These are phyloP conservation scores for Operophtera brumata DNA, from an alignment of 2,888 invertebrate genomes.

Conservation along the genomic window DNA sequence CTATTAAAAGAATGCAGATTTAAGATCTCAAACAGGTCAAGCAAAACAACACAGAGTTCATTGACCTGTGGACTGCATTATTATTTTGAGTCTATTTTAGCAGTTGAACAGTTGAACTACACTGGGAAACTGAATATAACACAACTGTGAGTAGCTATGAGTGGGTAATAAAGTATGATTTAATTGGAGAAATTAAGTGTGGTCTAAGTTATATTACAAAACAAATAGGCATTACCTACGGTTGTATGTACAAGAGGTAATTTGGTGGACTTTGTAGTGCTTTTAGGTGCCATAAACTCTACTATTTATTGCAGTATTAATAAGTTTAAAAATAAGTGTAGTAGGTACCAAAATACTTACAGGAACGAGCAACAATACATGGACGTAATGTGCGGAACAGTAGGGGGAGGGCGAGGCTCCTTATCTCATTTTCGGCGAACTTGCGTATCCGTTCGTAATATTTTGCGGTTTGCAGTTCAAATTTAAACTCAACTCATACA, in stretches of 20 bases:
- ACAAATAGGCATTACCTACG: not conserved
- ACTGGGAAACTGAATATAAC: not conserved
- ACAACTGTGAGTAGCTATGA: not conserved
- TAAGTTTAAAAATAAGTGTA: not conserved
- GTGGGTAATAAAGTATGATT: not conserved
- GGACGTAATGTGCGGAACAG: conserved; percentile 62
- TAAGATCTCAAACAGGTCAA: conserved; percentile 6
- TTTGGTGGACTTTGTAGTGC: not conserved
- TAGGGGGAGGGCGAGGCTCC: conserved; percentile 40
- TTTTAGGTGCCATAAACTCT: not conserved
- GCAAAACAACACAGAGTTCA: conserved; percentile 25
- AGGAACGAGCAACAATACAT: conserved; percentile 81
- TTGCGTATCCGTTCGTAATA: not conserved
- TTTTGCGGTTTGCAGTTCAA: conserved; percentile 43
- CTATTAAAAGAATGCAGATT: not conserved
- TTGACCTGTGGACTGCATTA: conserved; percentile 17
- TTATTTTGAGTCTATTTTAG: conserved; percentile 10
- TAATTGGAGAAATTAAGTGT: not conserved
- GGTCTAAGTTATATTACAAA: not conserved
- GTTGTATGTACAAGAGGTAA: too few species aligned
- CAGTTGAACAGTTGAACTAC: not conserved
- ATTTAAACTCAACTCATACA: conserved; percentile 40
- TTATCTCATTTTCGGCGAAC: conserved; percentile 49
- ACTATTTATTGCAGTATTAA: not conserved
- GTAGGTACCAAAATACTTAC: conserved; percentile 56